Conservation (phyloP, 2,888 invertebrate species). For the Tachina fera region DNA sequence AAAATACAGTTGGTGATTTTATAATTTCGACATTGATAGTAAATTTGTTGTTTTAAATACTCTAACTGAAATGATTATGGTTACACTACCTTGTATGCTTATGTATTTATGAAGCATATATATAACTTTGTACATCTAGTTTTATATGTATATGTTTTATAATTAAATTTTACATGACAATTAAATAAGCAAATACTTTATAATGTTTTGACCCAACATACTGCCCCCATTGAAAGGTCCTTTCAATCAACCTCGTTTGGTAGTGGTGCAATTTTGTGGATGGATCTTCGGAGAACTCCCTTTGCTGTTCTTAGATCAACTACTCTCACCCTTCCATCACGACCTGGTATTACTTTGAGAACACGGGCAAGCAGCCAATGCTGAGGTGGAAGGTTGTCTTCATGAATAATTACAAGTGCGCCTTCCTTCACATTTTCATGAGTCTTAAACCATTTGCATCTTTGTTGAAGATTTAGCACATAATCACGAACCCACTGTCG, state of each 20-base stretch:
- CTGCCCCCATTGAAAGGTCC: background rate
- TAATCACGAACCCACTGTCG: conserved; percentile 2
- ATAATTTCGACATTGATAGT: too few species aligned
- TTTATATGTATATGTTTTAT: too few species aligned
- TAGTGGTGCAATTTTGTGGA: conserved; percentile 44
- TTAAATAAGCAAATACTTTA: too few species aligned
- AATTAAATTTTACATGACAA: too few species aligned
- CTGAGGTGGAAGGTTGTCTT: background rate
- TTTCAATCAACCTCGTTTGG: conserved; percentile 33
- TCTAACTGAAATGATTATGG: too few species aligned
- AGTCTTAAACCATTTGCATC: background rate
- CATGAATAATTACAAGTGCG: background rate
- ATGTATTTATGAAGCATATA: too few species aligned
- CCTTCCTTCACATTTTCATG: background rate
- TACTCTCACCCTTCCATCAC: conserved; percentile 57
- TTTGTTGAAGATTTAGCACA: background rate
- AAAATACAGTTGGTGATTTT: too few species aligned
- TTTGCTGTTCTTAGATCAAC: conserved; percentile 49
- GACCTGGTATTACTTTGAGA: conserved; percentile 2
- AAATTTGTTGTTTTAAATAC: too few species aligned
- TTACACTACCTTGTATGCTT: too few species aligned
- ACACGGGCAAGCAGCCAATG: too few species aligned
- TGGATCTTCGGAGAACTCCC: conserved; percentile 27
- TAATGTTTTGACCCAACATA: too few species aligned
- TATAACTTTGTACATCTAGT: too few species aligned